These are phyloP conservation scores for Didymodactylos carnosus DNA, from an alignment of 2,888 invertebrate species.

Conservation along the genomic window DNA sequence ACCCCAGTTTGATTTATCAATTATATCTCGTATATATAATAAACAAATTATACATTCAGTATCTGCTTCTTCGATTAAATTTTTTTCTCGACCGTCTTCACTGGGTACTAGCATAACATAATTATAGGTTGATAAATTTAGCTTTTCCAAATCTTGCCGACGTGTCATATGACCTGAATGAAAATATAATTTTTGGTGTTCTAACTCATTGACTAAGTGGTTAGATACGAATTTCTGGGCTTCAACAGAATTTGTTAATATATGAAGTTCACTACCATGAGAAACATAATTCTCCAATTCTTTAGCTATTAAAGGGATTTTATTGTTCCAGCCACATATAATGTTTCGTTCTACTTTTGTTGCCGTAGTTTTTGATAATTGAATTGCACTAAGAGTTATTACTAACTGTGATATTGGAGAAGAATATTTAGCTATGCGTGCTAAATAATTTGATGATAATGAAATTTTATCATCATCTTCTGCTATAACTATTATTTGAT, in stretches of 20 bases:
- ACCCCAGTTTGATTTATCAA: not conserved
- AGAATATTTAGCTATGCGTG: too few species aligned
- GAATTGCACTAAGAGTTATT: not conserved
- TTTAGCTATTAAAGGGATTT: not conserved
- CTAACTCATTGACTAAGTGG: not conserved
- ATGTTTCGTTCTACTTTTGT: not conserved
- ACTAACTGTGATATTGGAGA: not conserved
- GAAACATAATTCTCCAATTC: not conserved
- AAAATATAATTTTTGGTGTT: not conserved
- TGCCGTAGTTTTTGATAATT: not conserved
- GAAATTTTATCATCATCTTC: not conserved
- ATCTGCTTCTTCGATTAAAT: not conserved
- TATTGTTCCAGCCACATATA: not conserved
- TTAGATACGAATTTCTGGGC: not conserved
- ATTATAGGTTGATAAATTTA: not conserved
- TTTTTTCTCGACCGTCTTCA: not conserved
- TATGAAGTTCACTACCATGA: not conserved
- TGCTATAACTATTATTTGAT: not conserved
- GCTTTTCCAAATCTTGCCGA: not conserved
- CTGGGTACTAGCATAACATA: not conserved
- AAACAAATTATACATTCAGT: not conserved
- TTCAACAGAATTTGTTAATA: not conserved
- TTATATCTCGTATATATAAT: not conserved
- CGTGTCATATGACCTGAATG: not conserved
- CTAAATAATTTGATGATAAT: not conserved